Evolutionary conservation across 1,140 invertebrate genomes (phyloP).

Genomic region (Reticulitermes speratus): DNA sequence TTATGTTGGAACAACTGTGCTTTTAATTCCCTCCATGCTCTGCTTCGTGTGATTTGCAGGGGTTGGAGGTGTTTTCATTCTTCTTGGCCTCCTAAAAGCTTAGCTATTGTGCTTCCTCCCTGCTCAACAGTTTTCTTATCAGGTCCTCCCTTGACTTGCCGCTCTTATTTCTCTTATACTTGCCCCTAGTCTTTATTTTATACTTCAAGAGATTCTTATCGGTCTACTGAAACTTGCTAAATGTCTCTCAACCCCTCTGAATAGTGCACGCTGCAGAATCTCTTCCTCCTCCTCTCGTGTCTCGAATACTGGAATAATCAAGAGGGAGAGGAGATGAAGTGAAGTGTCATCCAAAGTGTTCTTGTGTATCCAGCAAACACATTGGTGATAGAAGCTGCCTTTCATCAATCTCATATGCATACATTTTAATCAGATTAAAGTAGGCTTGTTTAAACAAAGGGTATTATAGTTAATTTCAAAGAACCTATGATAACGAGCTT

Average conservation of each 20-base stretch:
- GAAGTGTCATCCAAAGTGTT: not conserved
- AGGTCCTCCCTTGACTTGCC: not conserved
- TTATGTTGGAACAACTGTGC: not conserved
- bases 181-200: constrained; percentile 18
- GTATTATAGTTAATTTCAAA: no score
- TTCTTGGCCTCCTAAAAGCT: not conserved
- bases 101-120: constrained; percentile 2
- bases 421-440: no score
- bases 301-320: not conserved
- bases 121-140: constrained; percentile 15
- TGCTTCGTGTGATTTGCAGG: constrained; percentile 6
- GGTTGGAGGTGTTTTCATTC: not conserved
- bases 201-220: constrained; percentile 9
- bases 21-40: not conserved
- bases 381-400: no score
- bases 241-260: not conserved
- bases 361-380: no score
- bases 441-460: no score
- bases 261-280: not conserved
- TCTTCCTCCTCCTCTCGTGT: not conserved
- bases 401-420: no score
- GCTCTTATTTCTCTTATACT: not conserved
- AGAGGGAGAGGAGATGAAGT: not conserved
- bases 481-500: no score
- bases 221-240: not conserved